Evolutionary conservation across 2,113 vertebrate genomes (phyloP).

Genomic region (Siniperca knerii): DNA sequence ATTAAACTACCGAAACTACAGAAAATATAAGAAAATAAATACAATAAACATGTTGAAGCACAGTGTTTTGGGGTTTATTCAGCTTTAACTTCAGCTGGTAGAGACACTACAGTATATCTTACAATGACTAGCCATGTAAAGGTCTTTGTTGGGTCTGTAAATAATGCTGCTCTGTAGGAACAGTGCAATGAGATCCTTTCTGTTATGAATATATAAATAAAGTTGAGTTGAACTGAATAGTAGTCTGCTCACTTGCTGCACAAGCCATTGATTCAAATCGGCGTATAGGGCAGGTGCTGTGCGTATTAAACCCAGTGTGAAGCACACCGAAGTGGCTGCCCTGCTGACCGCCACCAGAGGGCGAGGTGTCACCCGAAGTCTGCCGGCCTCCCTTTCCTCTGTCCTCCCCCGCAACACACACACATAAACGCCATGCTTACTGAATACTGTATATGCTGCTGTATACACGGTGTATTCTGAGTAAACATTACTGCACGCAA

Average conservation of each 20-base stretch:
- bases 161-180: too few species aligned
- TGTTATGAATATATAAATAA: too few species aligned
- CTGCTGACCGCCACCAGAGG: conserved; percentile 1
- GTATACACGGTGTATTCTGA: not conserved
- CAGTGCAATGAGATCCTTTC: too few species aligned
- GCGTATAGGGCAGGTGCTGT: not conserved
- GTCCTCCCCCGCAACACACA: not conserved
- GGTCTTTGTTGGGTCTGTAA: too few species aligned
- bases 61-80: too few species aligned
- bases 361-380: not conserved
- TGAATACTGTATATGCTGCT: not conserved
- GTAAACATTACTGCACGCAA: not conserved
- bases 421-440: not conserved
- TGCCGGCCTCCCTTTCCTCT: not conserved
- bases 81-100: too few species aligned
- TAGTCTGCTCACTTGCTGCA: not conserved
- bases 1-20: not conserved
- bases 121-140: not conserved
- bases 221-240: too few species aligned
- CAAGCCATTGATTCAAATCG: not conserved
- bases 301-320: not conserved
- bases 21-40: too few species aligned
- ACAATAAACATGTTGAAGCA: too few species aligned
- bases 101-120: too few species aligned
- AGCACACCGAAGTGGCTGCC: not conserved